Conservation (phyloP, 2,113 vertebrate genomes). For the Pangasianodon gigas region DNA sequence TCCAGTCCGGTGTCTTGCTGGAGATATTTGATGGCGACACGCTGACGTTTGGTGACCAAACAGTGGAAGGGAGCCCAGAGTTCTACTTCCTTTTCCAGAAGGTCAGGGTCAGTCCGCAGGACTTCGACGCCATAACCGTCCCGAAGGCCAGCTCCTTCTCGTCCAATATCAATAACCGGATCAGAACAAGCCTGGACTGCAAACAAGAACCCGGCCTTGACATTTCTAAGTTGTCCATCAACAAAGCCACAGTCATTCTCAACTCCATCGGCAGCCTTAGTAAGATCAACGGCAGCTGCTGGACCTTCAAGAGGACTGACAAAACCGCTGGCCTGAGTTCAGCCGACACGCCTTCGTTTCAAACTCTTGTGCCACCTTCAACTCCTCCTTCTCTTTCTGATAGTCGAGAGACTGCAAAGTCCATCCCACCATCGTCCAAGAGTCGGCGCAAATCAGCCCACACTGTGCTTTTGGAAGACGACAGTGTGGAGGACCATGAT, state of each 20-base stretch:
- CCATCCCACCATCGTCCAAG: constrained; percentile 65
- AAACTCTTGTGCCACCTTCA: constrained; percentile 62
- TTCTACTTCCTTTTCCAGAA: constrained; percentile 93
- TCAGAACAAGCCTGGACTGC: constrained; percentile 67
- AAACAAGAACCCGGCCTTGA: constrained; percentile 66
- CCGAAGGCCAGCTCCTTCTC: constrained; percentile 79
- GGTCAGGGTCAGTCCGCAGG: constrained; percentile 84
- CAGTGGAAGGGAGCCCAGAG: constrained; percentile 72
- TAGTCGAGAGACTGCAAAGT: constrained; percentile 34
- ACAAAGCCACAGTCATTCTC: constrained; percentile 84
- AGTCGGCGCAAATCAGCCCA: constrained; percentile 82
- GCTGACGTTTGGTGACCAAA: constrained; percentile 77
- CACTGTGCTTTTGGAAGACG: constrained; percentile 84
- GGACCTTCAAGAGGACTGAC: constrained; percentile 75
- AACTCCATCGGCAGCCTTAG: constrained; percentile 92
- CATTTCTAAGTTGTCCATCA: constrained; percentile 71
- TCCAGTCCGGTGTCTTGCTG: constrained; percentile 73
- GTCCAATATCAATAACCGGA: constrained; percentile 71
- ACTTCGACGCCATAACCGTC: constrained; percentile 87
- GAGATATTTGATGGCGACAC: constrained; percentile 85
- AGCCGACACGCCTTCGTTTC: constrained; percentile 52
- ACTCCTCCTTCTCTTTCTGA: constrained; percentile 59
- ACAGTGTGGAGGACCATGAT: constrained; percentile 71
- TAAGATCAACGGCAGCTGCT: constrained; percentile 80
- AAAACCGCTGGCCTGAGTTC: constrained; percentile 57